Evolutionary conservation across 2,797 vertebrate genomes (phyloP).

Genomic region (Carapus acus): DNA sequence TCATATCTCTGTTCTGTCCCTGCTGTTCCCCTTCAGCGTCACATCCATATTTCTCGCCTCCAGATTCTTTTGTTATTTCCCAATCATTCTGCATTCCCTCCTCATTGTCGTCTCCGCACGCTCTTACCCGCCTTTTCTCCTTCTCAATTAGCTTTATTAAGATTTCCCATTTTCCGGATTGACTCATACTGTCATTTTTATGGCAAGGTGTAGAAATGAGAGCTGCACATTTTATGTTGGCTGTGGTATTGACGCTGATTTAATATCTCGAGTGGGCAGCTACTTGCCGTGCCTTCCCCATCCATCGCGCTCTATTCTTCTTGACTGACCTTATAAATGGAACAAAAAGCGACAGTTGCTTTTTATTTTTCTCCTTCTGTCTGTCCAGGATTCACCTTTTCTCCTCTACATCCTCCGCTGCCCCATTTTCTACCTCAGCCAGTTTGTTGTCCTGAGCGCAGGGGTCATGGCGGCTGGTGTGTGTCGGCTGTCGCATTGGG

Average conservation of each 20-base stretch:
- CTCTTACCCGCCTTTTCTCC: neutral
- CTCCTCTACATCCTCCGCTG: conserved; percentile 20
- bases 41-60: too few species aligned
- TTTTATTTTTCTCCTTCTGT: conserved; percentile 23
- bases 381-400: conserved; percentile 36
- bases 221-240: conserved; percentile 10
- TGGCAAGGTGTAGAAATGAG: neutral
- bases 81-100: neutral
- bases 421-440: conserved; percentile 23
- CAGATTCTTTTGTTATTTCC: too few species aligned
- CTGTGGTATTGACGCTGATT: conserved; percentile 16
- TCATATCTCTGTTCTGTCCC: conserved; percentile 55
- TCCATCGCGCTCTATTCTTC: conserved; percentile 15
- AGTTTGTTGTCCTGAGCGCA: conserved; percentile 61
- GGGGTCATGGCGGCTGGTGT: conserved; percentile 77
- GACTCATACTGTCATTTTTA: conserved; percentile 11
- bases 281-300: conserved; percentile 16
- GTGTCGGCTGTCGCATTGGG: conserved; percentile 75
- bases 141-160: conserved; percentile 10
- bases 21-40: conserved; percentile 47
- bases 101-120: too few species aligned
- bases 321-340: conserved; percentile 15
- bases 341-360: conserved; percentile 24
- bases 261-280: neutral
- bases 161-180: conserved; percentile 1